phyloP scores from a whole-genome alignment of 2,888 invertebrate genomes.

The Hermaeophaga mercurialis region DNA sequence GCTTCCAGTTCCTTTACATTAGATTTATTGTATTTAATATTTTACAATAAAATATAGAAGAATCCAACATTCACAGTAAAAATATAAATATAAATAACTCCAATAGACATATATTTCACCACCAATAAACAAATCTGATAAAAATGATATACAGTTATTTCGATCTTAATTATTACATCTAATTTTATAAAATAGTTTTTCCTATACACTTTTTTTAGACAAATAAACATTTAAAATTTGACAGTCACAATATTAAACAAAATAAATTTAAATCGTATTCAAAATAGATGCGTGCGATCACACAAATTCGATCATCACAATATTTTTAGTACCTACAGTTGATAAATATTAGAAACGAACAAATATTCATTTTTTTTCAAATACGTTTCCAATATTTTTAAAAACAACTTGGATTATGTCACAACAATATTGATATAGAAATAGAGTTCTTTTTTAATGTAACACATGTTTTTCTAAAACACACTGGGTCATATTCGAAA shows the following conservation, averaged over 20 bases:
- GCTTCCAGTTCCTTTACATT: constrained; percentile 4
- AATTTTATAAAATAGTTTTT: too few relatives aligned
- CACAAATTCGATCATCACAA: constrained; percentile 12
- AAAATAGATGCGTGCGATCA: constrained; percentile 12
- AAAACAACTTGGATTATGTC: too few relatives aligned
- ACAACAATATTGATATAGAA: too few relatives aligned
- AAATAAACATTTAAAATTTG: background rate
- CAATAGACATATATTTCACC: background rate
- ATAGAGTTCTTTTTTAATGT: too few relatives aligned
- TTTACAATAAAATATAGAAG: constrained; percentile 17
- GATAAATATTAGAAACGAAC: background rate
- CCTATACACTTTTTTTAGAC: background rate
- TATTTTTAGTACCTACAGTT: constrained; percentile 6
- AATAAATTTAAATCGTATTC: constrained; percentile 1
- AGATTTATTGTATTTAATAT: constrained; percentile 11
- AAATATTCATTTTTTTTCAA: too few relatives aligned
- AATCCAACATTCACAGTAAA: constrained; percentile 11
- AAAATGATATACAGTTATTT: background rate
- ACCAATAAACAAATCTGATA: background rate
- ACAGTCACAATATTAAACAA: constrained; percentile 4
- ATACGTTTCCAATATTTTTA: too few relatives aligned
- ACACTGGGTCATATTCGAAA: background rate
- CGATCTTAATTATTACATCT: too few relatives aligned
- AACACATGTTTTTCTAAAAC: background rate
- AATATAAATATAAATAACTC: constrained; percentile 11